Evolutionary conservation across 1,140 invertebrate species (phyloP).

Genomic region (Eriosoma lanigerum): DNA sequence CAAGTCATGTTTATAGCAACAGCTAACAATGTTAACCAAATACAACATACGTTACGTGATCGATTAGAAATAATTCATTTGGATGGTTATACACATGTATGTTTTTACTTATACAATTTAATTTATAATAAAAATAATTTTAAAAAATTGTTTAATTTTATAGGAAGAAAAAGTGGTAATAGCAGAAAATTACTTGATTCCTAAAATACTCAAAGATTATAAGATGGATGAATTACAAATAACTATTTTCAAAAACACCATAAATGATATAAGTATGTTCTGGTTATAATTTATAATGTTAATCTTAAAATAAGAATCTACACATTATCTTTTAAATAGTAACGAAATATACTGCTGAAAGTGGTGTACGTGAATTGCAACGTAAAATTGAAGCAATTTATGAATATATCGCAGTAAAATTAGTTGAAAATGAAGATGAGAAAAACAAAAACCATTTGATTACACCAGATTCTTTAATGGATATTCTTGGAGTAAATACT

Average conservation of each 20-base stretch:
- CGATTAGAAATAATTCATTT: slow-evolving; percentile 65
- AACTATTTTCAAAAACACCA: slow-evolving; percentile 59
- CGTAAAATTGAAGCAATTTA: slow-evolving; percentile 61
- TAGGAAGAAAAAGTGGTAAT: slow-evolving; percentile 65
- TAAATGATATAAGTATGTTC: slow-evolving; percentile 60
- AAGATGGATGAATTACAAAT: slow-evolving; percentile 59
- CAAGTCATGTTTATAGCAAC: slow-evolving; percentile 68
- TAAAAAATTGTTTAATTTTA: neutral
- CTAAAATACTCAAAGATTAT: slow-evolving; percentile 63
- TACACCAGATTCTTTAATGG: neutral
- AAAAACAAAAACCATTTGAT: slow-evolving; percentile 7
- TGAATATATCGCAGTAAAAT: slow-evolving; percentile 5
- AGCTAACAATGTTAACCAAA: slow-evolving; percentile 58
- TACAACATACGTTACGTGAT: slow-evolving; percentile 64
- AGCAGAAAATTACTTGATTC: slow-evolving; percentile 62
- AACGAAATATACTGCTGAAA: slow-evolving; percentile 63
- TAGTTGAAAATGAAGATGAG: slow-evolving; percentile 44
- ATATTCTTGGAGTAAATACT: slow-evolving; percentile 29
- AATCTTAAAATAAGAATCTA: no score
- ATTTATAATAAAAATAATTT: no score
- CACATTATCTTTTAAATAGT: slow-evolving; percentile 57
- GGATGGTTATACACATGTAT: slow-evolving; percentile 60
- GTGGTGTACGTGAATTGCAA: slow-evolving; percentile 64
- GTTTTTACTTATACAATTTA: no score
- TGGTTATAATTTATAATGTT: neutral